A percentile compares a stretch with the other conserved stretches of the same genome.
These are phyloP conservation scores for Petrocephalus microphthalmus DNA, from an alignment of 2,113 vertebrate species.

Conservation along the genomic window DNA sequence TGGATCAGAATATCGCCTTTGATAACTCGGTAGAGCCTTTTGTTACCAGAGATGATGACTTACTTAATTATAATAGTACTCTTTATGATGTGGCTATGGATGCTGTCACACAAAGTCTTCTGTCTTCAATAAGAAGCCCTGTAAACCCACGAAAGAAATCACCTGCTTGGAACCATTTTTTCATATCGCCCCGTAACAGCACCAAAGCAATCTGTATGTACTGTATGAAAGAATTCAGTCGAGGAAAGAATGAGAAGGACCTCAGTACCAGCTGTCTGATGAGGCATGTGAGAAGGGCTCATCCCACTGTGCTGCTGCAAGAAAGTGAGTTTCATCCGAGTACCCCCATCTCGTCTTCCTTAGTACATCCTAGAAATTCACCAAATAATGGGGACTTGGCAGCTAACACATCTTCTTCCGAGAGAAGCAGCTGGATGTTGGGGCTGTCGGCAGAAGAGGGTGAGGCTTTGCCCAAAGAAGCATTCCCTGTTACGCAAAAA, in stretches of 20 bases:
- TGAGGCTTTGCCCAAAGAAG: conserved; percentile 74
- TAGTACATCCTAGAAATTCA: conserved; percentile 69
- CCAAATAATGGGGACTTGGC: conserved; percentile 66
- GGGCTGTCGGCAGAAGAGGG: conserved; percentile 66
- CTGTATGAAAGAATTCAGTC: conserved; percentile 97
- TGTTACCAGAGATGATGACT: conserved; percentile 71
- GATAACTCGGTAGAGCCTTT: conserved; percentile 61
- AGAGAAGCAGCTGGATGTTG: conserved; percentile 68
- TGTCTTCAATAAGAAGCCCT: conserved; percentile 75
- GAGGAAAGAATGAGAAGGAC: conserved; percentile 96
- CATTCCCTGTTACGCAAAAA: conserved; percentile 64
- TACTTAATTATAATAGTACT: conserved; percentile 86
- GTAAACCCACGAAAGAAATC: conserved; percentile 86
- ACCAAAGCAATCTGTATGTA: conserved; percentile 97
- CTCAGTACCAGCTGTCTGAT: conserved; percentile 94
- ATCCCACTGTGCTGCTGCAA: conserved; percentile 78
- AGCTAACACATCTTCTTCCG: conserved; percentile 46
- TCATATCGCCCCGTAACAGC: conserved; percentile 91
- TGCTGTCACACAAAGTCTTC: conserved; percentile 90
- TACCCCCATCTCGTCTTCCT: conserved; percentile 56
- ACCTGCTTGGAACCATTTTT: conserved; percentile 97
- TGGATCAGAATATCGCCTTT: conserved; percentile 67
- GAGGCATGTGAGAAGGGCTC: conserved; percentile 90
- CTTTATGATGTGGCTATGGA: conserved; percentile 96
- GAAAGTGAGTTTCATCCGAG: conserved; percentile 62